Base-by-base conservation (phyloP, 2,797 vertebrate species). In the Carapus acus region DNA sequence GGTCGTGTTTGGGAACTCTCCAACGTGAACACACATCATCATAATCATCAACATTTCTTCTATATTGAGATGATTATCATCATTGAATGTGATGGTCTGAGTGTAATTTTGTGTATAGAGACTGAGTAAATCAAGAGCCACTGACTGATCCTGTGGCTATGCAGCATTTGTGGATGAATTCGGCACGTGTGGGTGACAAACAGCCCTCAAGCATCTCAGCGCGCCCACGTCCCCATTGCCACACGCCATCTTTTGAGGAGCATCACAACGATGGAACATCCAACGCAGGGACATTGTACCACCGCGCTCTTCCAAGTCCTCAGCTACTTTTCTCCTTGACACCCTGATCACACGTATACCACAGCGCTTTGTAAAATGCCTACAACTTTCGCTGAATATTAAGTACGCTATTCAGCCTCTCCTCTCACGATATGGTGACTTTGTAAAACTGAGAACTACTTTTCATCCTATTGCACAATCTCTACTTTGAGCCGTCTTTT, bases 161-260 rank as follows among this genome's bases (percentile, higher is more conserved):
- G 58, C 51, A 60, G n/a, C n/a, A n/a, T n/a, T n/a, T n/a, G n/a
- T 71, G 62, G 47, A 60, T 58, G 71, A 72, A 65, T 73, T 66
- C 49, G 70, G 74, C 73, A 42, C 65, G 67, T 76, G 76, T 68
- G 65, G 62, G 71, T 74, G 79, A 80, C 77, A 67, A 73, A 77
- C 29, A 51, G 70, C 40, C 78, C 78, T 65, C 64, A 29, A 57
- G 58, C 34, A 71, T 57, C 36, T 60, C 50, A 47, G 37, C 33
- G 16, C 7, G 13, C 62, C 34, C 45, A 2, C 27, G 50, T 66
- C 27, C 33, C 36, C 49, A 23, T 33, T 49, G 51, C 42, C 59
- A 64, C 49, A 73, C 76, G 43, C 49, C 54, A 67, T 48, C 54
- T 34, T 51, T 71, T 48, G 20, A 63, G 14, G 40, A 47, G 38